Base-by-base conservation (phyloP, 2,113 vertebrate genomes). In the Limanda limanda region DNA sequence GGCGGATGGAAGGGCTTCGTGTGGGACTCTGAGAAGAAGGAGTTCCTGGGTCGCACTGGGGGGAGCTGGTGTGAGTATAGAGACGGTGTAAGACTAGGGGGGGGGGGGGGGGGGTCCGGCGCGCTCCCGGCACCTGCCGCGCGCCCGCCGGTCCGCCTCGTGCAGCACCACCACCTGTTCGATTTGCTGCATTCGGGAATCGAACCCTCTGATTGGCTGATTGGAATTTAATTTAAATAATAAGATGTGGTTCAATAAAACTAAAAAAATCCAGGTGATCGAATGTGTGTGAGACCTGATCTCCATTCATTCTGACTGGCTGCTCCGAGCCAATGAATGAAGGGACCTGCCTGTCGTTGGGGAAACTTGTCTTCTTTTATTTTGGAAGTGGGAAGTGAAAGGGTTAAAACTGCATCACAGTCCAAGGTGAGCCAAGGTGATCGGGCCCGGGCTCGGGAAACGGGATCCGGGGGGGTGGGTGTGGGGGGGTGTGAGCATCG, bases 361-460 rank as follows among this genome's bases (percentile, higher is more conserved):
- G 40, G 61, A n/a, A 12, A 52, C 47, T 23, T 58, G 18, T 25
- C 35, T 42, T n/a, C n/a, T 31, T 42, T 37, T 48, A 14, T 35
- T 15, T 20, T 14, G 48, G 18, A 51, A 61, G 18, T 20, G 23
- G 27, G 74, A 25, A 74, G 6, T 15, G n/a, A 94, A 89, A 89
- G 96, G 94, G 96, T 97, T 97, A 96, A 97, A 96, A 96, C 92
- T 96, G 96, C 96, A 96, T 96, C 95, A 96, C 52, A 71, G 85
- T 84, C 92, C 95, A 97, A 98, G 96, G 96, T 96, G 95, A 96
- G 92, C 94, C 94, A 97, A 97, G 96, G 96, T 97, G 95, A 96
- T 58, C 0, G 62, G 23, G 88, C 82, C 86, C 91, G 79, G 79
- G 47, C 45, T 72, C 78, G 86, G 78, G 52, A 79, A 65, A 31